Conservation (phyloP, 2,888 invertebrate genomes). For the Gryllus longicercus region DNA sequence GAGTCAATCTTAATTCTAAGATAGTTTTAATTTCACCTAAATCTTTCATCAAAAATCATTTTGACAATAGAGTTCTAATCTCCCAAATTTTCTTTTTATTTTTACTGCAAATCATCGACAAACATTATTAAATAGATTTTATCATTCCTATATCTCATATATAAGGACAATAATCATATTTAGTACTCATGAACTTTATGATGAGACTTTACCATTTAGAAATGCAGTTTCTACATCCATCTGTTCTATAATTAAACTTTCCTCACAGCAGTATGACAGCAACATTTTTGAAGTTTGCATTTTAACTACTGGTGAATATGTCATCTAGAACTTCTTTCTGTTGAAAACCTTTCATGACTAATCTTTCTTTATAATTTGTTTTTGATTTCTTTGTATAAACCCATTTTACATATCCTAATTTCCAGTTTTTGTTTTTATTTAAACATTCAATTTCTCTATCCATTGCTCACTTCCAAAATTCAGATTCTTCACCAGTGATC, state of each 20-base stretch:
- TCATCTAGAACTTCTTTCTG: neutral
- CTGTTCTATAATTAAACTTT: neutral
- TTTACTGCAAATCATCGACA: neutral
- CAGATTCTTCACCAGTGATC: neutral
- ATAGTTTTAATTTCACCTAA: slow-evolving; percentile 3
- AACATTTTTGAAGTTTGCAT: neutral
- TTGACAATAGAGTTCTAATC: neutral
- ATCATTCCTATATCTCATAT: neutral
- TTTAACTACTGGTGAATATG: neutral
- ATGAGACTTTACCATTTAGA: no score
- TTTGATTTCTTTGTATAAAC: neutral
- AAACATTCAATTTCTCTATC: neutral
- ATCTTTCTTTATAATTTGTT: neutral
- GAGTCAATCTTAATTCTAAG: neutral
- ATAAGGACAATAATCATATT: no score
- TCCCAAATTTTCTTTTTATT: neutral
- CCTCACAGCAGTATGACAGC: neutral
- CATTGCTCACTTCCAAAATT: neutral
- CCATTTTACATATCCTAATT: neutral
- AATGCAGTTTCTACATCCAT: neutral
- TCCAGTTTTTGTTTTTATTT: neutral
- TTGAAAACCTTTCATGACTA: neutral
- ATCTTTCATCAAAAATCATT: neutral
- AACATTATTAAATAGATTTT: neutral
- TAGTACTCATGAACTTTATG: neutral